Conservation (phyloP, 2,113 vertebrate species). For the Alouatta palliata region DNA sequence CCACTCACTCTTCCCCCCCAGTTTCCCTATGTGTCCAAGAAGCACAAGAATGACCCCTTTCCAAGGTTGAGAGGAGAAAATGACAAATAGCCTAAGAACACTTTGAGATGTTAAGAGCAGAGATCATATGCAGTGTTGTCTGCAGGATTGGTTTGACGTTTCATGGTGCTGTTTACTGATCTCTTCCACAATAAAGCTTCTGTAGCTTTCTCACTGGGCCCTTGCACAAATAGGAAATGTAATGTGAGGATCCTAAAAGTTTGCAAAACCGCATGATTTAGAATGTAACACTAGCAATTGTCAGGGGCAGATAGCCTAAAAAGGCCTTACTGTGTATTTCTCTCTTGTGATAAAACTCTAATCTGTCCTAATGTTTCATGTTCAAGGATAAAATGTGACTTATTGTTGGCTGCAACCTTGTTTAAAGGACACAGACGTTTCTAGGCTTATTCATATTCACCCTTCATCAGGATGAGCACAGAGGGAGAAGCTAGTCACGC, state of each 20-base stretch:
- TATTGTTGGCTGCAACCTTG: accelerated
- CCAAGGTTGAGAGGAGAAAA: background rate
- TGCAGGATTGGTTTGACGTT: background rate
- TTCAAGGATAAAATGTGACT: conserved; percentile 51
- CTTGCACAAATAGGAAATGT: background rate
- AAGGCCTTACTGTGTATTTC: conserved; percentile 20
- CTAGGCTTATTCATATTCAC: background rate
- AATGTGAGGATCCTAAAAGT: background rate
- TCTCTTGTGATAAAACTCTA: background rate
- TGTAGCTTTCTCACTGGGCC: accelerated
- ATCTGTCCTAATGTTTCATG: conserved; percentile 50
- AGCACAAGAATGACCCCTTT: background rate
- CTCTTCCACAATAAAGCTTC: accelerated
- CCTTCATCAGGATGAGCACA: background rate
- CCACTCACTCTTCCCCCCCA: background rate
- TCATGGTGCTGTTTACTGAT: accelerated
- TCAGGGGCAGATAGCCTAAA: background rate
- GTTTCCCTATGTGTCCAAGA: background rate
- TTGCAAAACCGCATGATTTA: background rate
- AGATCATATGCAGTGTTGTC: accelerated
- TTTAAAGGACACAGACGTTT: background rate
- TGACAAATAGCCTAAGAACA: background rate
- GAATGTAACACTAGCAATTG: background rate
- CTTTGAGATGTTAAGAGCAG: background rate
- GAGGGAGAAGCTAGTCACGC: accelerated